Evolutionary conservation across 2,113 vertebrate genomes (phyloP).

Genomic region (Actenoides hombroni): DNA sequence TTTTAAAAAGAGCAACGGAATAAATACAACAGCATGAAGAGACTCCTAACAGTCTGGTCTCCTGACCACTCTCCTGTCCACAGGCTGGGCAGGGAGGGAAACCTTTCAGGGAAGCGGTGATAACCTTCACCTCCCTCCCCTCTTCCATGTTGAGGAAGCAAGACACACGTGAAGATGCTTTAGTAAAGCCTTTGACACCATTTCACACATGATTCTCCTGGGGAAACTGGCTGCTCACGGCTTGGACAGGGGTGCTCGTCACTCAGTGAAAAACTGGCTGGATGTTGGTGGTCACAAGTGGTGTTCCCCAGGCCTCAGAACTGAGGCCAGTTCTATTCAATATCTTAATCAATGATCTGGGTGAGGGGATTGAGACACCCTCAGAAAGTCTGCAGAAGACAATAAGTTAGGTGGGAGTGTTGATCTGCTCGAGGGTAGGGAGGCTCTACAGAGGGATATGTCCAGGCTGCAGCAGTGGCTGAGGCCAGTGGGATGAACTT

Average conservation of each 20-base stretch:
- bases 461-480: neutral
- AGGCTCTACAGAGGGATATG: neutral
- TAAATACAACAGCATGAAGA: neutral
- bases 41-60: neutral
- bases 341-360: neutral
- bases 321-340: accelerated
- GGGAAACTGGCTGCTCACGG: neutral
- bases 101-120: neutral
- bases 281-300: neutral
- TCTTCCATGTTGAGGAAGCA: neutral
- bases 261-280: neutral
- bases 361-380: neutral
- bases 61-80: neutral
- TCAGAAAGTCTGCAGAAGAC: neutral
- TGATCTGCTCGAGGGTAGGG: neutral
- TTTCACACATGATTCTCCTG: neutral
- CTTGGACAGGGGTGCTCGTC: neutral
- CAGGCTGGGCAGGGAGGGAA: neutral
- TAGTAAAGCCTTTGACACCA: neutral
- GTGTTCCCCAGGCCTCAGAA: neutral
- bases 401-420: neutral
- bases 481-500: too few relatives aligned
- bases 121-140: neutral
- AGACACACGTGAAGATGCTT: neutral
- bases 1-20: neutral